These are phyloP conservation scores for Sternarchorhynchus goeldii DNA, from an alignment of 2,797 vertebrate species.

Conservation along the genomic window DNA sequence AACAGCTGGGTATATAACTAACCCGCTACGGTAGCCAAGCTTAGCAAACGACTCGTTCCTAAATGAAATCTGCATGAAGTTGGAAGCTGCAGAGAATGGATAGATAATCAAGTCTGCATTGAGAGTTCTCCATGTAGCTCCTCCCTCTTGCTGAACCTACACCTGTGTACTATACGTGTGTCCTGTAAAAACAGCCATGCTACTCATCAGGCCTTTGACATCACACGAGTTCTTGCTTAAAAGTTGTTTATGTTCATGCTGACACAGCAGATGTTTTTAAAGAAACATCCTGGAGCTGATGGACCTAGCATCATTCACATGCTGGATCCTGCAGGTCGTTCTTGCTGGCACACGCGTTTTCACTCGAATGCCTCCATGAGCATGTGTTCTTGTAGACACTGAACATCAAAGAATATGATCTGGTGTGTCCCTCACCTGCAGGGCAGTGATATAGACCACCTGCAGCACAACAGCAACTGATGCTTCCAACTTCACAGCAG, in stretches of 20 bases:
- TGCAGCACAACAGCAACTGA: too few species aligned
- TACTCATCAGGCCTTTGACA: neutral
- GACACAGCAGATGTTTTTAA: conserved; percentile 4
- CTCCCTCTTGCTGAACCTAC: conserved; percentile 6
- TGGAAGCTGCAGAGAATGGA: conserved; percentile 54
- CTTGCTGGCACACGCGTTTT: neutral
- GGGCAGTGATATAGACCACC: too few species aligned
- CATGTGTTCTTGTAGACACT: neutral
- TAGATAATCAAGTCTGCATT: conserved; percentile 59
- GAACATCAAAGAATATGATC: neutral
- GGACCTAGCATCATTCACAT: neutral
- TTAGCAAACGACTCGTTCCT: neutral
- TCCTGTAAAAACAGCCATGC: conserved; percentile 20
- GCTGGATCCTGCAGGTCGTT: neutral
- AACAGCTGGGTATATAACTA: neutral
- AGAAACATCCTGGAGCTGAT: neutral
- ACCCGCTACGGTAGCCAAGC: conserved; percentile 11
- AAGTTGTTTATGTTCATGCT: conserved; percentile 8
- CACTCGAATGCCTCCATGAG: neutral
- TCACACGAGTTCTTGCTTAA: neutral
- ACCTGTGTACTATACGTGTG: neutral
- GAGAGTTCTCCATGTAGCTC: conserved; percentile 25
- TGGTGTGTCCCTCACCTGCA: neutral
- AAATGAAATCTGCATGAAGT: conserved; percentile 23
- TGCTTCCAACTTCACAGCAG: too few species aligned